A percentile compares a stretch with the other conserved stretches of the same genome.
phyloP scores from a whole-genome alignment of 2,113 vertebrate species.

The Onychorhynchus coronatus region DNA sequence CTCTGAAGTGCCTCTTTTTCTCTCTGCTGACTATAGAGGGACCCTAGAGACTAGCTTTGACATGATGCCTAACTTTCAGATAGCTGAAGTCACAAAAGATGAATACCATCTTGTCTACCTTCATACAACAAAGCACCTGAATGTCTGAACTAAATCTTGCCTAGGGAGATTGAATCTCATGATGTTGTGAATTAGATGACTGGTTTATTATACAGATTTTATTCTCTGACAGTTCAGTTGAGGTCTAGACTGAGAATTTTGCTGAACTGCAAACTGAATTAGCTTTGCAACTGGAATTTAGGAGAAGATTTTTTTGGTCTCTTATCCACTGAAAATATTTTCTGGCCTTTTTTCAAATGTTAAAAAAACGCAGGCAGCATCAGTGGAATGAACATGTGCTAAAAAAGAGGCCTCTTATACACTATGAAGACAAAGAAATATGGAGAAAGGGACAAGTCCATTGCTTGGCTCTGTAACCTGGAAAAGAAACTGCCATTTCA shows the following conservation, averaged over 20 bases:
- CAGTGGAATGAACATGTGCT: neutral
- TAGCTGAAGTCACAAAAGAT: slow-evolving; percentile 39
- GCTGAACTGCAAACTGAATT: neutral
- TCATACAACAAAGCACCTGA: slow-evolving; percentile 40
- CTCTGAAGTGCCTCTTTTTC: slow-evolving; percentile 42
- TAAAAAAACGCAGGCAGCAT: neutral
- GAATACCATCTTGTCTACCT: slow-evolving; percentile 44
- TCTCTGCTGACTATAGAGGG: slow-evolving; percentile 36
- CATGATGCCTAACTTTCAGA: slow-evolving; percentile 51
- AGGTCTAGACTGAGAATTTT: neutral
- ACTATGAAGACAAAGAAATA: neutral
- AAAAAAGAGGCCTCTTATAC: neutral
- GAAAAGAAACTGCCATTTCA: neutral
- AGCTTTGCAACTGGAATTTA: neutral
- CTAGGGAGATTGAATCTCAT: slow-evolving; percentile 19
- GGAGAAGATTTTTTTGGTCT: neutral
- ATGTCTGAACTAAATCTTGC: slow-evolving; percentile 54
- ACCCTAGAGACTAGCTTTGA: slow-evolving; percentile 10
- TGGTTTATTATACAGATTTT: slow-evolving; percentile 43
- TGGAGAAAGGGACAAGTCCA: neutral
- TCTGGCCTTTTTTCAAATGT: neutral
- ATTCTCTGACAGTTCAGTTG: slow-evolving; percentile 9
- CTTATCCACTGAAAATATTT: neutral
- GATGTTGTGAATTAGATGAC: neutral
- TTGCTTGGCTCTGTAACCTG: neutral